Conservation (phyloP, 2,113 vertebrate genomes). For the Syngnathus floridae region DNA sequence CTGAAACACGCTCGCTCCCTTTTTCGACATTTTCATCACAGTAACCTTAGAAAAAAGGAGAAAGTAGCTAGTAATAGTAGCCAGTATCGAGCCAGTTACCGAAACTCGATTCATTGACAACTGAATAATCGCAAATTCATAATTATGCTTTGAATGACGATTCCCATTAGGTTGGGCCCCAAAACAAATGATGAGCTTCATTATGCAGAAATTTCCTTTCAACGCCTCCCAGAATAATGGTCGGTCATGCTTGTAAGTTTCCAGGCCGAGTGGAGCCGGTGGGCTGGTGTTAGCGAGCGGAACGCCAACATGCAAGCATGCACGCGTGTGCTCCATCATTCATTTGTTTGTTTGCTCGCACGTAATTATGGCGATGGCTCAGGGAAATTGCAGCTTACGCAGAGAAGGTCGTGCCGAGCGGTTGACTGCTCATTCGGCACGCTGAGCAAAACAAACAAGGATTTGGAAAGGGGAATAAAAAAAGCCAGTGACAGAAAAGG, state of each 20-base stretch:
- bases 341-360: conserved; percentile 36
- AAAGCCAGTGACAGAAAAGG: background rate
- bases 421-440: conserved; percentile 35
- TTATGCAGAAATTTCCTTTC: background rate
- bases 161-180: background rate
- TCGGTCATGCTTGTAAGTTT: background rate
- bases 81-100: no score
- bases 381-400: conserved; percentile 44
- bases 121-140: background rate
- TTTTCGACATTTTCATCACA: background rate
- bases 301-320: background rate
- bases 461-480: background rate
- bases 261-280: conserved; percentile 1
- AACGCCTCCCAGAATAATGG: background rate
- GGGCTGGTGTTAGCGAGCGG: background rate
- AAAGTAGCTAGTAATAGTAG: background rate
- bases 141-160: background rate
- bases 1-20: background rate
- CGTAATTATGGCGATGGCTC: conserved; percentile 44
- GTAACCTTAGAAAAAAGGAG: background rate
- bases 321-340: conserved; percentile 28
- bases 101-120: background rate
- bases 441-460: conserved; percentile 27
- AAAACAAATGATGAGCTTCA: conserved; percentile 1
- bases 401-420: conserved; percentile 39